Percentiles rank a stretch among this genome's conserved stretches.
phyloP scores from a whole-genome alignment of 2,797 vertebrate genomes.

The Clarias pachynema region DNA sequence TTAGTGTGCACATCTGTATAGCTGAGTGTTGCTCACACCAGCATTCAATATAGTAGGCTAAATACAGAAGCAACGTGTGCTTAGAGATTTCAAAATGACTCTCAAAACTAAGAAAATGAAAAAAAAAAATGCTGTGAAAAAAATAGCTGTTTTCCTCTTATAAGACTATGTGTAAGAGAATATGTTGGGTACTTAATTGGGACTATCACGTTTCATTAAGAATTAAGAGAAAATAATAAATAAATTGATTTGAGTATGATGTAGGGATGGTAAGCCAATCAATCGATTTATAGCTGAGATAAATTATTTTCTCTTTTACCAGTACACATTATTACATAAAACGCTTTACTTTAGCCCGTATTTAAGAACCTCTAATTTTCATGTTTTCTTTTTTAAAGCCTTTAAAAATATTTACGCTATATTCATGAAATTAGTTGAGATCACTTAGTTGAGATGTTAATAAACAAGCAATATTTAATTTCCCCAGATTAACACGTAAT shows the following conservation, averaged over 20 bases:
- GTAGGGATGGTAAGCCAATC: neutral
- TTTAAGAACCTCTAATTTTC: neutral
- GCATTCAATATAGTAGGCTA: neutral
- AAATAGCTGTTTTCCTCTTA: neutral
- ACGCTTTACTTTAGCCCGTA: neutral
- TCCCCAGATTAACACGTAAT: neutral
- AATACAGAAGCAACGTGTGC: neutral
- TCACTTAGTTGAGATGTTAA: neutral
- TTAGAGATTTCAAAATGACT: neutral
- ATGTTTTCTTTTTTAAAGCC: neutral
- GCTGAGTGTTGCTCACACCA: neutral
- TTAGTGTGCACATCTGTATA: neutral
- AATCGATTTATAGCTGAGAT: neutral
- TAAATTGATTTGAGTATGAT: neutral
- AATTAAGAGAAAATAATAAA: neutral
- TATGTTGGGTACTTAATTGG: neutral
- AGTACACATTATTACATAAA: neutral
- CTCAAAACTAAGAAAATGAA: neutral
- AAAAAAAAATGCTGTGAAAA: neutral
- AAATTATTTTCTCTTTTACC: neutral
- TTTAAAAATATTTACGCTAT: neutral
- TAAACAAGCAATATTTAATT: conserved; percentile 33
- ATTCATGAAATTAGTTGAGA: conserved; percentile 31
- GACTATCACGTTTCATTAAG: neutral
- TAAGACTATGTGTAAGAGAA: neutral